Evolutionary conservation across 2,797 vertebrate genomes (phyloP).

Genomic region (Remorina albescens): DNA sequence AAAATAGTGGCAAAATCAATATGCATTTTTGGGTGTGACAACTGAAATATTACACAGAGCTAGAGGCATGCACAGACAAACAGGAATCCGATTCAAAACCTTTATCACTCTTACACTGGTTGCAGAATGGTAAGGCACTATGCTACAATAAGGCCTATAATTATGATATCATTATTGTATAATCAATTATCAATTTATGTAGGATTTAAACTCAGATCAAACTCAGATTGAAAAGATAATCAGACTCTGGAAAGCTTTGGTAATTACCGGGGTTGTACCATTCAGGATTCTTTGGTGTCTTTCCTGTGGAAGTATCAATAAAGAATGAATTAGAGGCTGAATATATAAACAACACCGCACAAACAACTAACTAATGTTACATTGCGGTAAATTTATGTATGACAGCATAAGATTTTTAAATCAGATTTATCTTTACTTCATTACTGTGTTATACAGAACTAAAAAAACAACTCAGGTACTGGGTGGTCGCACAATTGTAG

Average conservation of each 20-base stretch:
- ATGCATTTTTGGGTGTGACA: not conserved
- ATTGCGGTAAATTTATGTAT: not conserved
- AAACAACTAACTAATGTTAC: not conserved
- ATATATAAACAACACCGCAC: not conserved
- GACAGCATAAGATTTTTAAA: not conserved
- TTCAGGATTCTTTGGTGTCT: constrained; percentile 85
- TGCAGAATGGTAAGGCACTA: too few species aligned
- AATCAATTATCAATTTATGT: too few species aligned
- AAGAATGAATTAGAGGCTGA: constrained; percentile 22
- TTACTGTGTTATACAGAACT: not conserved
- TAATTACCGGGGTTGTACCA: constrained; percentile 96
- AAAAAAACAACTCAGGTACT: not conserved
- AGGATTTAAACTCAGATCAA: too few species aligned
- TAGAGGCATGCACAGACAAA: not conserved
- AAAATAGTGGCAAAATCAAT: not conserved
- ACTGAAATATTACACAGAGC: not conserved
- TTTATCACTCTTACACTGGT: too few species aligned
- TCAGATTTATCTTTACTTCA: not conserved
- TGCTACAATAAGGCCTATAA: too few species aligned
- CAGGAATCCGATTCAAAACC: too few species aligned
- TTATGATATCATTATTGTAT: too few species aligned
- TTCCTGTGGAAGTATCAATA: constrained; percentile 82
- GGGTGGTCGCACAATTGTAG: not conserved
- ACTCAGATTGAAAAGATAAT: not conserved
- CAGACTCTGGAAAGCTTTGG: not conserved